Conservation (phyloP, 1,140 invertebrate species). For the Atta colombica region DNA sequence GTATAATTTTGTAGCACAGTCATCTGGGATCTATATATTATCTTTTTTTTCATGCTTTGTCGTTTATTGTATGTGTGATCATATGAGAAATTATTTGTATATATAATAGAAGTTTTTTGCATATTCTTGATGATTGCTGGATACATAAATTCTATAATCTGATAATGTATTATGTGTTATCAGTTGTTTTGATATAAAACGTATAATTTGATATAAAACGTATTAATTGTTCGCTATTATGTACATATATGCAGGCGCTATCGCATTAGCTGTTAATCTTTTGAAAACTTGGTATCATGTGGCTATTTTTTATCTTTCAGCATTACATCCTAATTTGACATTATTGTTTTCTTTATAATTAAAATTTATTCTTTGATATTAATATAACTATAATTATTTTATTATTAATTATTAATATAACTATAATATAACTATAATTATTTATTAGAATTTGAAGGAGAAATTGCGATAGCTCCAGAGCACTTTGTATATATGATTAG, state of each 20-base stretch:
- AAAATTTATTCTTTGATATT: not conserved
- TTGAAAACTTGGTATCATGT: not conserved
- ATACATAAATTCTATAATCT: not conserved
- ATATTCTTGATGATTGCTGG: not conserved
- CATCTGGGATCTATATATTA: conserved; percentile 33
- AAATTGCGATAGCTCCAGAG: conserved; percentile 18
- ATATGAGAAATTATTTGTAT: not conserved
- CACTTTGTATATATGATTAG: conserved; percentile 22
- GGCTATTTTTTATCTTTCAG: not conserved
- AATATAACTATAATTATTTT: not conserved
- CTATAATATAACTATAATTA: not conserved
- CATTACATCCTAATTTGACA: not conserved
- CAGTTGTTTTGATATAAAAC: conserved; percentile 20
- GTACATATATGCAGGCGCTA: not conserved
- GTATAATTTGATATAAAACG: not conserved
- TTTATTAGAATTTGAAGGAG: conserved; percentile 13
- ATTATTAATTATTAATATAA: conserved; percentile 9
- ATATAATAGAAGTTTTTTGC: not conserved
- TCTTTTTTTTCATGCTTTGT: conserved; percentile 24
- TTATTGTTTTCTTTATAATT: not conserved
- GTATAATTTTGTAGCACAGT: conserved; percentile 60
- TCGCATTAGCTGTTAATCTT: not conserved
- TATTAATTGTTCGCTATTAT: not conserved
- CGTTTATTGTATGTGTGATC: conserved; percentile 1
- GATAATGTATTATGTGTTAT: conserved; percentile 2